Evolutionary conservation across 2,888 invertebrate species (phyloP).

Genomic region (Erebia aethiops): DNA sequence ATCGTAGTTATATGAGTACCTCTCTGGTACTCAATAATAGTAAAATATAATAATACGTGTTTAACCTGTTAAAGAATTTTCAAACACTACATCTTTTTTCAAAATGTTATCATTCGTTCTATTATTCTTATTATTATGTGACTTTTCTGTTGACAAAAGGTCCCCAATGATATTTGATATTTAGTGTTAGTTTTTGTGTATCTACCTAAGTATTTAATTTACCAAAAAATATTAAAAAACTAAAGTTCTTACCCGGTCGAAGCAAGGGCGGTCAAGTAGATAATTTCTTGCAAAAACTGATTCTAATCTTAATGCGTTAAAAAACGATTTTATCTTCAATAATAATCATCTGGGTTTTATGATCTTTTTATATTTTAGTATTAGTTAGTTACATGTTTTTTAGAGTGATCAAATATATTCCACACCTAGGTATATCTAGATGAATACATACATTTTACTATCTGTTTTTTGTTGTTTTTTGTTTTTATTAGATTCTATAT

Average conservation of each 20-base stretch:
- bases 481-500: background rate
- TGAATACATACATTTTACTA: too few relatives aligned
- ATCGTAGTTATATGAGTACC: too few relatives aligned
- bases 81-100: too few relatives aligned
- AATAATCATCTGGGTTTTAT: background rate
- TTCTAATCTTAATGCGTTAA: background rate
- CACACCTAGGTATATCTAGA: background rate
- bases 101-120: too few relatives aligned
- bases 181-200: background rate
- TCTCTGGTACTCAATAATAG: too few relatives aligned
- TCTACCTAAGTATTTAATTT: background rate
- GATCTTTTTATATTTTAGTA: background rate
- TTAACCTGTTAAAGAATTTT: too few relatives aligned
- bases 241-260: constrained; percentile 2
- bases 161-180: background rate
- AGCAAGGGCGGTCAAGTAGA: constrained; percentile 13
- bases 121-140: too few relatives aligned
- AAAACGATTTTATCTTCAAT: background rate
- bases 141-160: too few relatives aligned
- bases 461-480: background rate
- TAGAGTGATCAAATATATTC: background rate
- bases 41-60: too few relatives aligned
- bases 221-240: background rate
- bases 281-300: constrained; percentile 3
- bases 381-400: background rate